Evolutionary conservation across 2,797 vertebrate species (phyloP), one percentile per base, ranked within the genome.

Genomic region (Scarus forsteni): DNA sequence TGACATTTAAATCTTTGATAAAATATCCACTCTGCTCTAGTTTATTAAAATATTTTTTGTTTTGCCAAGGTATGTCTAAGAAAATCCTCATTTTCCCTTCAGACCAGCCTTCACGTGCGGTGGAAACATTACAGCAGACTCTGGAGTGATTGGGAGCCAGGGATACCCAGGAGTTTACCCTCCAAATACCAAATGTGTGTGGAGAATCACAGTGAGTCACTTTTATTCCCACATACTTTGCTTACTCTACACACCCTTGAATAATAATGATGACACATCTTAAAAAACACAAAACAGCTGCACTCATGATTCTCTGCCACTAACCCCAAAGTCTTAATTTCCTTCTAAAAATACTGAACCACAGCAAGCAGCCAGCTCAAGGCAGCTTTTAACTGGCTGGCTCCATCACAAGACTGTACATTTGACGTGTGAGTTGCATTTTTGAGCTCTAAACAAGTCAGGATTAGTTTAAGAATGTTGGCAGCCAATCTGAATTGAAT

Each of bases 111-210:
- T 98, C 91, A 91, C 95, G 70, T 99, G 98, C 87, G 98, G 98
- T 10, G 97, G 98, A 79, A 94, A 96, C 91, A 89, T 98, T 80
- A 98, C 96, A 18, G 97, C 94, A 89, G 95, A 97, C 36, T 96
- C 97, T 65, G 98, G 98, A 86, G 95, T 97, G 70, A 96, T 99
- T 86, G 98, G 97, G 78, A 99, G 98, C 82, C 97, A 99, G 94
- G 98, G 98, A 58, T 99, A 98, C 92, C 98, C 98, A 64, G 97
- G 97, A 88, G 95, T 99, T 85, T 99, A 99, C 88, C 97, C 98
- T 66, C 96, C 98, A 68, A 99, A 99, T 84, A 98, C 96, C 92
- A 99, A 97, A 92, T 99, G 98, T 85, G 96, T 97, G 74, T 99
- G 98, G 98, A 98, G 96, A 92, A 97, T 99, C 90, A 98, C 97